Evolutionary conservation across 1,140 invertebrate genomes (phyloP).

Genomic region (Drosophila sp.): DNA sequence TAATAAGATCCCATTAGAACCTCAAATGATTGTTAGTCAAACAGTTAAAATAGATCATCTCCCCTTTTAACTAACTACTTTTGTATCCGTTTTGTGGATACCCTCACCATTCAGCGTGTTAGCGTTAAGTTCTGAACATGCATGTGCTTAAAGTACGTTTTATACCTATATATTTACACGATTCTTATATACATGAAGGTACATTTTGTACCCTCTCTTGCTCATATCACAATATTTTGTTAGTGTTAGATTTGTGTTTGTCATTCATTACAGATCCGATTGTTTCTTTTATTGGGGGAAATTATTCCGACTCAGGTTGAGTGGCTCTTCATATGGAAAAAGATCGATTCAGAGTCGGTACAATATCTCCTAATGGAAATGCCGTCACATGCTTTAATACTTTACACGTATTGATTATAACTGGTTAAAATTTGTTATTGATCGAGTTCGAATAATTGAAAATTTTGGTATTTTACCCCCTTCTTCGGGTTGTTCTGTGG

Average conservation of each 20-base stretch:
- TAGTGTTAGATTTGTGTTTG: background rate
- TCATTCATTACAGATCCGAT: constrained; percentile 11
- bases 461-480: constrained; percentile 67
- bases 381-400: constrained; percentile 37
- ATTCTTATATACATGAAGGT: background rate
- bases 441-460: constrained; percentile 47
- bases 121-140: background rate
- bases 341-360: background rate
- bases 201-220: background rate
- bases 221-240: background rate
- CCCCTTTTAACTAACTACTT: too few species aligned
- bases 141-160: background rate
- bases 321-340: background rate
- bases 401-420: constrained; percentile 28
- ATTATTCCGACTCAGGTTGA: background rate
- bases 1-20: too few species aligned
- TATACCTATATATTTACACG: background rate
- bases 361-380: background rate
- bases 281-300: background rate
- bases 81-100: background rate
- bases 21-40: too few species aligned
- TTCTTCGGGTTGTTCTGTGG: constrained; percentile 69
- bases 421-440: constrained; percentile 21
- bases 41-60: too few species aligned
- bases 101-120: background rate